Evolutionary conservation across 2,113 vertebrate genomes (phyloP), one percentile per base, ranked within the genome.

Genomic region (Cisticola juncidis): DNA sequence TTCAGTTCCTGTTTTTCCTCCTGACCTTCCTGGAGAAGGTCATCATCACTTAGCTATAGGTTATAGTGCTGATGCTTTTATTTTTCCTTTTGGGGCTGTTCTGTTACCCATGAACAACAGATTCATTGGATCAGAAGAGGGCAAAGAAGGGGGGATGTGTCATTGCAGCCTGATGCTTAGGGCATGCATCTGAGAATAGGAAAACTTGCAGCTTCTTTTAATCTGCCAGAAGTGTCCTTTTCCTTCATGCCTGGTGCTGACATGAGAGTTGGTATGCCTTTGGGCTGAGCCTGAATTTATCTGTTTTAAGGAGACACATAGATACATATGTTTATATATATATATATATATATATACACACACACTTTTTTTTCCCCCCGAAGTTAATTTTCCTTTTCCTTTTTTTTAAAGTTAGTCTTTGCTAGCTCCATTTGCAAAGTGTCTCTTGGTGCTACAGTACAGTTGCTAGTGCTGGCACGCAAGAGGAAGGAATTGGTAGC

Each of bases 1-100:
- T 81, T 94, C 76, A 73, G 38, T 70, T 81, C 60, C 44, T 47
- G 22, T 38, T 69, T 62, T 86, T 93, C n/a, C n/a, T n/a, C n/a
- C n/a, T n/a, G n/a, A n/a, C n/a, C n/a, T n/a, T 74, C 51, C 72
- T 47, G 64, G 44, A 70, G 91, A 86, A 94, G 90, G 95, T 92
- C 88, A 42, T 88, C 29, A 42, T 88, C 80, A 26, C 71, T 86
- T 74, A 70, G 86, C 86, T 83, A 14, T 94, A 78, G 74, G 66
- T 92, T 94, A 23, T 62, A 68, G 64, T 88, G 70, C 56, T 66
- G 86, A 74, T 87, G 85, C 57, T 93, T 85, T 88, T 85, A 33
- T 85, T 92, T 91, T 64, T 82, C 71, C 71, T 78, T 54, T 66
- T 61, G 54, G 62, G 68, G 38, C 40, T 58, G 11, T 76, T 88